phyloP scores from a whole-genome alignment of 1,140 invertebrate genomes.

The Drosophila varians region DNA sequence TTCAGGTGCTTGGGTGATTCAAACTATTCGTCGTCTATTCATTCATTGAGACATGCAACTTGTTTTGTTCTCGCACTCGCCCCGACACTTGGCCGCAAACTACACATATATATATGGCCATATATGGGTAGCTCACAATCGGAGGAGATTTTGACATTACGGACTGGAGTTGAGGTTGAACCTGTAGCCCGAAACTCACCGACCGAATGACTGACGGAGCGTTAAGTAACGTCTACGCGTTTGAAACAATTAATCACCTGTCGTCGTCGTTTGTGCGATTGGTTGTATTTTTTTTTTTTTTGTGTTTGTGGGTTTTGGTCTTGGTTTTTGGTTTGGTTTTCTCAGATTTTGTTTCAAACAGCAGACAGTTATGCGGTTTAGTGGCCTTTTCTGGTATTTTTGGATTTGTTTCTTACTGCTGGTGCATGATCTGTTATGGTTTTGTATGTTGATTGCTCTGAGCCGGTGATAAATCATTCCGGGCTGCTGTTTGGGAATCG shows the following conservation, averaged over 20 bases:
- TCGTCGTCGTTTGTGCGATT: constrained; percentile 68
- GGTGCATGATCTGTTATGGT: constrained; percentile 58
- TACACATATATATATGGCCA: constrained; percentile 37
- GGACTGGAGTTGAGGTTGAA: constrained; percentile 43
- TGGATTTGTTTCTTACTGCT: constrained; percentile 40
- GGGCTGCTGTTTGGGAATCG: constrained; percentile 47
- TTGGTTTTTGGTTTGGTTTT: constrained; percentile 21
- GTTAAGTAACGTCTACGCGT: constrained; percentile 80
- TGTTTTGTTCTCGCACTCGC: constrained; percentile 71
- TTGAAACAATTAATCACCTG: constrained; percentile 80
- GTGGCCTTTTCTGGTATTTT: constrained; percentile 52
- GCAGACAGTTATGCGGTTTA: constrained; percentile 63
- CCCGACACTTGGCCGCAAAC: constrained; percentile 63
- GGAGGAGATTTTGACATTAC: constrained; percentile 71
- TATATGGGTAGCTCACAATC: constrained; percentile 48
- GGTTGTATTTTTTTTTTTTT: constrained; percentile 39
- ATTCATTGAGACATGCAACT: constrained; percentile 75
- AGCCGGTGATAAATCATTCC: constrained; percentile 63
- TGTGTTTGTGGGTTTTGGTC: not conserved
- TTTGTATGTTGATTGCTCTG: constrained; percentile 61
- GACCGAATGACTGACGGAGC: constrained; percentile 31
- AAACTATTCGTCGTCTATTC: constrained; percentile 74
- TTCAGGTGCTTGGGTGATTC: constrained; percentile 77
- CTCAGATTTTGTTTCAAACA: constrained; percentile 38
- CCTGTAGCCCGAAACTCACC: constrained; percentile 33